Evolutionary conservation across 2,797 vertebrate genomes (phyloP), one percentile per base, ranked within the genome.

Genomic region (Karalla daura): DNA sequence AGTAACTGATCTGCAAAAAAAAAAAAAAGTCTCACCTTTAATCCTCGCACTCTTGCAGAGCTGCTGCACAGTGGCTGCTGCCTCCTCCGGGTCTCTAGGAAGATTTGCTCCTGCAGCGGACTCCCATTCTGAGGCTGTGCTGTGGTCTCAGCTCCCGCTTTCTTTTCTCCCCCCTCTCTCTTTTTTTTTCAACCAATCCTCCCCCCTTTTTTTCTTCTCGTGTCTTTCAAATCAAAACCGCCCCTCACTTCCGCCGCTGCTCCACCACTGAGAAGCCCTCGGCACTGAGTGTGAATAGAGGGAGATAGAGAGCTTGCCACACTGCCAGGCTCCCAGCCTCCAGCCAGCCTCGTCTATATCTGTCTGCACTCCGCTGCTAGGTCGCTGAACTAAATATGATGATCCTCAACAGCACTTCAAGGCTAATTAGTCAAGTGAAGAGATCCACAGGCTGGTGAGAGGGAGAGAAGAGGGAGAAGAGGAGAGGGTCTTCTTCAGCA

Each of bases 361-460:
- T 80, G 82, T 85, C 84, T 84, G 68, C 83, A 67, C 86, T 76
- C 66, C 63, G 71, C 74, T 40, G 70, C 83, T 81, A 49, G 82
- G 79, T 87, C 77, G 75, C 84, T 58, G 66, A 86, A 83, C 82
- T 88, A 81, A 89, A 87, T 84, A 85, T 86, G 86, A 90, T 83
- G 88, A 85, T 87, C 86, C 78, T 82, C 80, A 88, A 82, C 74
- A 82, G 86, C 85, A 86, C 87, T 89, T 89, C 84, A 78, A 87
- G 78, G 86, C 81, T 91, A 88, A 90, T 92, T 89, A 92, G 80
- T 85, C 82, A 86, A 87, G 77, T 85, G 86, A 71, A 53, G 73
- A 56, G 81, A 89, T 89, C 86, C 88, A 88, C 71, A 41, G 79
- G 86, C 77, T 61, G 60, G 62, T 52, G 77, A 81, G 65, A 63